These are phyloP conservation scores for Ephydatia muelleri DNA, from an alignment of 37 sponge, comb jelly and placozoan species.

Conservation along the genomic window DNA sequence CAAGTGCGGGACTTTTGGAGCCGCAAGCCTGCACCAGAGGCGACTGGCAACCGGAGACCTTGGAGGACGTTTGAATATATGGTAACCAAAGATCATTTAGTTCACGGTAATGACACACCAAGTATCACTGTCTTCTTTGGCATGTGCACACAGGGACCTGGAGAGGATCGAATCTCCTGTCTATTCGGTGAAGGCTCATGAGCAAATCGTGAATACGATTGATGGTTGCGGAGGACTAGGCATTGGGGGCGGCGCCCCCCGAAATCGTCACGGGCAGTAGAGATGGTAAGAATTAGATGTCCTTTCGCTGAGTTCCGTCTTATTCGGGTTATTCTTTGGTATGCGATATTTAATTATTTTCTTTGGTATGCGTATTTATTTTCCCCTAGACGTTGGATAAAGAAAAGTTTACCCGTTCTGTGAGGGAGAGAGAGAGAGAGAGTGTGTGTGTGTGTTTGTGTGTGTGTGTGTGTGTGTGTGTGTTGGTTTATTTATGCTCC, in stretches of 20 bases:
- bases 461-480: too few relatives aligned
- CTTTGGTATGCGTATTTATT: too few relatives aligned
- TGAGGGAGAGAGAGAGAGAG: too few relatives aligned
- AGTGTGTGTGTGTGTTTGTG: too few relatives aligned
- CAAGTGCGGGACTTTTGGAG: conserved; percentile 97
- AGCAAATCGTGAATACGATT: conserved; percentile 84
- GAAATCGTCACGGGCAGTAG: conserved; percentile 97
- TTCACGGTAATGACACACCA: neutral
- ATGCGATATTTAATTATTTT: too few relatives aligned
- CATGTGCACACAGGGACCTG: conserved; percentile 69
- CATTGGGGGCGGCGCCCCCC: conserved; percentile 97
- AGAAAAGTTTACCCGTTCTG: too few relatives aligned
- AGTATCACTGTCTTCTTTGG: neutral
- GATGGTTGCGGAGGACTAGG: conserved; percentile 98
- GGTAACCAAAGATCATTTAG: conserved; percentile 48
- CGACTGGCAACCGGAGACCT: conserved; percentile 97
- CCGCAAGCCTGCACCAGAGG: conserved; percentile 84
- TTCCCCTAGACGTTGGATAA: too few relatives aligned
- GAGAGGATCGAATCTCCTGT: conserved; percentile 80
- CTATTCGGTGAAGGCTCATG: conserved; percentile 89
- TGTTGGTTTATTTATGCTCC: too few relatives aligned
- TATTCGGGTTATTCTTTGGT: too few relatives aligned
- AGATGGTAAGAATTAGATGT: conserved; percentile 74
- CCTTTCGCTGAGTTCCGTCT: too few relatives aligned
- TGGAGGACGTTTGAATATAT: conserved; percentile 86